A percentile compares a stretch with the other conserved stretches of the same genome.
Conservation (phyloP, 2,888 invertebrate genomes). For the Eristalis tenax region DNA sequence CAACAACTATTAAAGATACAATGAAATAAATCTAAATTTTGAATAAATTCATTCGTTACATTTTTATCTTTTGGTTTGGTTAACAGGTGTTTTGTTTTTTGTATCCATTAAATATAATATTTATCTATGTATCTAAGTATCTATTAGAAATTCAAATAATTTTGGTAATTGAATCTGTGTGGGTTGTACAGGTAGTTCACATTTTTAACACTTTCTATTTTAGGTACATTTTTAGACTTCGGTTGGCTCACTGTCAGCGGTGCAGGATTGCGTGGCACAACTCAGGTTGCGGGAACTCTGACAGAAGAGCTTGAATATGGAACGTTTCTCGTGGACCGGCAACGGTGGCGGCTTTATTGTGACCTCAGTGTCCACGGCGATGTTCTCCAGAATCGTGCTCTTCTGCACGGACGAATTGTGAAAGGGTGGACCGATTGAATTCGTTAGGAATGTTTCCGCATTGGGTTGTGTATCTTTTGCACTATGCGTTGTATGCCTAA, state of each 20-base stretch:
- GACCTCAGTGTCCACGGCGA: slow-evolving; percentile 62
- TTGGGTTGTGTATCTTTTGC: slow-evolving; percentile 52
- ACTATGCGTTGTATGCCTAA: slow-evolving; percentile 57
- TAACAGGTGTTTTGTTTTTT: slow-evolving; percentile 8
- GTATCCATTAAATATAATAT: slow-evolving; percentile 25
- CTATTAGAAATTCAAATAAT: background rate
- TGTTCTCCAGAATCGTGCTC: slow-evolving; percentile 59
- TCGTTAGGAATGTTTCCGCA: slow-evolving; percentile 61
- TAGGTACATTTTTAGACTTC: slow-evolving; percentile 76
- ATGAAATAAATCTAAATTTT: slow-evolving; percentile 20
- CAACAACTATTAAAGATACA: slow-evolving; percentile 46
- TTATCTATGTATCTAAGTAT: slow-evolving; percentile 16
- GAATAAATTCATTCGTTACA: slow-evolving; percentile 65
- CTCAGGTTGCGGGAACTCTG: slow-evolving; percentile 79
- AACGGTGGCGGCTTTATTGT: slow-evolving; percentile 61
- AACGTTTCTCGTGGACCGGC: slow-evolving; percentile 71
- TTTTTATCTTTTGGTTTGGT: slow-evolving; percentile 64
- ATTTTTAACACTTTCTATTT: background rate
- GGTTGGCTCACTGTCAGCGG: slow-evolving; percentile 76
- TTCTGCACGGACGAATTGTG: slow-evolving; percentile 50
- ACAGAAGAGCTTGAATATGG: slow-evolving; percentile 79
- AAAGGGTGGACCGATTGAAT: slow-evolving; percentile 16
- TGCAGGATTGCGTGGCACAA: slow-evolving; percentile 77
- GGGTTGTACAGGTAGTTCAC: slow-evolving; percentile 23
- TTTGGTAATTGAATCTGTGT: slow-evolving; percentile 56